Evolutionary conservation across 2,797 vertebrate species (phyloP).

Genomic region (Poeciliopsis paucimaculata): DNA sequence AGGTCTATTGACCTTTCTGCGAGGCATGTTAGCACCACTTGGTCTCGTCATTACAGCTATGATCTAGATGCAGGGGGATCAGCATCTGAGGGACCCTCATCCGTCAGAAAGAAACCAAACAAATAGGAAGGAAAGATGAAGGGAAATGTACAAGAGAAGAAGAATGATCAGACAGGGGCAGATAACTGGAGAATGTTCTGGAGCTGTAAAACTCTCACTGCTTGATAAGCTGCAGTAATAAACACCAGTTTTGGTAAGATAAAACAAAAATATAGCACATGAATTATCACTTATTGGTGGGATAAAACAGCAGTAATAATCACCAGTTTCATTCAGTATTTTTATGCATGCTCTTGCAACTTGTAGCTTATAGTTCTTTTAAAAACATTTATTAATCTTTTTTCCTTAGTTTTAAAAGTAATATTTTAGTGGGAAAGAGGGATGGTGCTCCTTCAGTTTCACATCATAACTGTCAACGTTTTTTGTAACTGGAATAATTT

Average conservation of each 20-base stretch:
- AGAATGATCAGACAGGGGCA: not conserved
- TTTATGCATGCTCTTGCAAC: not conserved
- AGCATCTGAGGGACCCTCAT: conserved; percentile 22
- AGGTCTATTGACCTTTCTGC: conserved; percentile 73
- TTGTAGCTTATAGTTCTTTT: too few relatives aligned
- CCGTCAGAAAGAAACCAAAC: conserved; percentile 34
- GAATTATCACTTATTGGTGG: not conserved
- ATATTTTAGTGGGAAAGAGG: not conserved
- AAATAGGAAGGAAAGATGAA: conserved; percentile 3
- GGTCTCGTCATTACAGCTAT: conserved; percentile 53
- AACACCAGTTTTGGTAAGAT: not conserved
- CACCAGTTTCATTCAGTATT: not conserved
- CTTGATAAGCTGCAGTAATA: not conserved
- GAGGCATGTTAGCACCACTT: conserved; percentile 62
- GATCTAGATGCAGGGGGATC: conserved; percentile 59
- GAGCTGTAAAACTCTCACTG: not conserved
- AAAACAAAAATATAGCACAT: not conserved
- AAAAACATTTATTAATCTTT: too few relatives aligned
- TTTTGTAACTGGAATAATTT: not conserved
- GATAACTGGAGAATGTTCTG: not conserved
- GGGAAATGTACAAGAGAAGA: not conserved
- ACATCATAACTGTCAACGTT: not conserved
- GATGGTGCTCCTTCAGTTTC: not conserved
- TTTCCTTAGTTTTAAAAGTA: not conserved
- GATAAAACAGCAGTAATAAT: not conserved